A percentile compares a stretch with the other conserved stretches of the same genome.
These are phyloP conservation scores for Amphipoea oculea DNA, from an alignment of 2,888 invertebrate genomes.

Conservation along the genomic window DNA sequence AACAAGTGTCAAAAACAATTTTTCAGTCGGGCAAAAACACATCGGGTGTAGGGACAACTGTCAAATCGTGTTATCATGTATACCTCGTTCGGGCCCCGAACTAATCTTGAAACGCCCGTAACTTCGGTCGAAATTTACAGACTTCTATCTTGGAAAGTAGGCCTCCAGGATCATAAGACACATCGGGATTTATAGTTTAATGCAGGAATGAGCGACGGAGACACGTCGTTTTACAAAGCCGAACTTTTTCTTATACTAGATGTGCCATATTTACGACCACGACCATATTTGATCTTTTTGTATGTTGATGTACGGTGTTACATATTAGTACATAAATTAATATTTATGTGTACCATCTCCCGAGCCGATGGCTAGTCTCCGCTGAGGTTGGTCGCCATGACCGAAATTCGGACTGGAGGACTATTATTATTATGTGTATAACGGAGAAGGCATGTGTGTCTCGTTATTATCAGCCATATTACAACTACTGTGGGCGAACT, in stretches of 20 bases:
- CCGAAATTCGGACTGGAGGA: no score
- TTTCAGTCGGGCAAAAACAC: background rate
- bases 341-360: no score
- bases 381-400: no score
- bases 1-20: background rate
- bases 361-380: no score
- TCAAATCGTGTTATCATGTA: background rate
- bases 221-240: background rate
- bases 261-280: no score
- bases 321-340: no score
- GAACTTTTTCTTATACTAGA: background rate
- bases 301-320: background rate
- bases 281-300: background rate
- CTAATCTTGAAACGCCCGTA: background rate
- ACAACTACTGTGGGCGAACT: no score
- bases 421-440: no score
- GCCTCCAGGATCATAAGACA: background rate
- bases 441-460: no score
- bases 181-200: background rate
- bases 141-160: background rate
- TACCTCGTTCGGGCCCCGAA: background rate
- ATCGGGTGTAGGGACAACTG: no score
- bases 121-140: background rate
- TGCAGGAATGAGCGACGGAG: background rate
- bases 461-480: no score